Evolutionary conservation across 2,113 vertebrate genomes (phyloP).

Genomic region (Gallinago media): DNA sequence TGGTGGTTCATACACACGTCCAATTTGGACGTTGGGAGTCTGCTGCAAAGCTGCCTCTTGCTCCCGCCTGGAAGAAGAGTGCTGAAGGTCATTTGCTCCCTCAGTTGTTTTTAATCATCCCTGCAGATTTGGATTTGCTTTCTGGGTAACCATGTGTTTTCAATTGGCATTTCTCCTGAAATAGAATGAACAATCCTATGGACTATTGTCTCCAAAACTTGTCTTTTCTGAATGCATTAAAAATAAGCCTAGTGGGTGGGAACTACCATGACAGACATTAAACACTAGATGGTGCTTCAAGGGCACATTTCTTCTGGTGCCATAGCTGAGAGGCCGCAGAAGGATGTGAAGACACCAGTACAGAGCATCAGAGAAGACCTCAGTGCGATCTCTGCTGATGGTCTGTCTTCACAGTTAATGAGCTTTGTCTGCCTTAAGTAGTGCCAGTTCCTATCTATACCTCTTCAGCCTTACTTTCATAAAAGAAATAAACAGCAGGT

Average conservation of each 20-base stretch:
- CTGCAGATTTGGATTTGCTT: not conserved
- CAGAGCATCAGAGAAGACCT: not conserved
- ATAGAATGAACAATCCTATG: not conserved
- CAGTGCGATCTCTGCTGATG: not conserved
- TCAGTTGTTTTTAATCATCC: not conserved
- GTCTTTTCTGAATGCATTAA: not conserved
- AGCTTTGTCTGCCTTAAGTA: not conserved
- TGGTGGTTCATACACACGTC: not conserved
- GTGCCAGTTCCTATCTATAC: not conserved
- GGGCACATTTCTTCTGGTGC: not conserved
- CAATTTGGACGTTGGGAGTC: not conserved
- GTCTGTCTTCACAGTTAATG: not conserved
- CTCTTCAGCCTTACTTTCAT: not conserved
- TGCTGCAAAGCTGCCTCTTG: not conserved
- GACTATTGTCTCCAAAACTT: not conserved
- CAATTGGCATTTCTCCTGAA: not conserved
- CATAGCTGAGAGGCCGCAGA: not conserved
- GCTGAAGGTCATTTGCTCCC: not conserved
- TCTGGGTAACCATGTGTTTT: not conserved
- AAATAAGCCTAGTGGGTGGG: not conserved
- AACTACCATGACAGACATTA: not conserved
- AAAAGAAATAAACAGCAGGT: not conserved
- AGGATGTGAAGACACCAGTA: not conserved
- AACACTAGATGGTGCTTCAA: conserved; percentile 32
- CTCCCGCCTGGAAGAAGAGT: not conserved